A percentile compares a stretch with the other conserved stretches of the same genome.
phyloP scores from a whole-genome alignment of 2,797 vertebrate genomes.

The Echeneis naucrates region DNA sequence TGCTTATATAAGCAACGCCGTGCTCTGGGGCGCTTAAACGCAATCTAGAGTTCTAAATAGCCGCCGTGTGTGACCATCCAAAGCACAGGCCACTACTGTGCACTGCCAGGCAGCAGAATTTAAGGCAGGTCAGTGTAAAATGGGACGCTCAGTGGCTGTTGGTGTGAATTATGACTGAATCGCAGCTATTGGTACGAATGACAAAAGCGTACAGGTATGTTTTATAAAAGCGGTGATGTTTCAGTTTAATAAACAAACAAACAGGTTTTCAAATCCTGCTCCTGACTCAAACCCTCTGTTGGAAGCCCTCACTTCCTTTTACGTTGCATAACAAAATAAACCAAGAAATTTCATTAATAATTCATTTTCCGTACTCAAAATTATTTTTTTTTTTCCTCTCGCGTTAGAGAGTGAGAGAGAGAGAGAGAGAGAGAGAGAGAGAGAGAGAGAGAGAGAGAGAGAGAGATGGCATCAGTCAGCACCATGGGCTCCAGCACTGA shows the following conservation, averaged over 20 bases:
- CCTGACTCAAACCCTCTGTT: slow-evolving; percentile 36
- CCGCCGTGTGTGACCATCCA: not conserved
- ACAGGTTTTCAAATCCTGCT: slow-evolving; percentile 4
- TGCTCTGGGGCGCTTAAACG: not conserved
- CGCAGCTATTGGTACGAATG: slow-evolving; percentile 28
- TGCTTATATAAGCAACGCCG: not conserved
- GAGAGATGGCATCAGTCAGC: slow-evolving; percentile 61
- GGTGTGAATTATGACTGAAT: slow-evolving; percentile 50
- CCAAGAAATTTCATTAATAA: slow-evolving; percentile 46
- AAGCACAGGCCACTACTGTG: not conserved
- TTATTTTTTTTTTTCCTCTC: slow-evolving; percentile 31
- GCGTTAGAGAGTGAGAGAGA: slow-evolving; percentile 35
- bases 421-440: slow-evolving; percentile 40
- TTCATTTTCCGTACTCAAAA: slow-evolving; percentile 26
- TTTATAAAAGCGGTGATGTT: slow-evolving; percentile 6
- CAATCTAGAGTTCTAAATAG: not conserved
- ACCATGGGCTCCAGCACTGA: slow-evolving; percentile 43
- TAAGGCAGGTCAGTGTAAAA: slow-evolving; percentile 36
- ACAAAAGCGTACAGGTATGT: slow-evolving; percentile 15
- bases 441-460: slow-evolving; percentile 31
- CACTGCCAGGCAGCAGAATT: slow-evolving; percentile 15
- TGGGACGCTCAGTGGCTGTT: slow-evolving; percentile 30
- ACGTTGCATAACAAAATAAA: slow-evolving; percentile 42
- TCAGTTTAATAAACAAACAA: slow-evolving; percentile 6
- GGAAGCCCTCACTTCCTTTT: slow-evolving; percentile 3